Evolutionary conservation across 2,888 invertebrate genomes (phyloP).

Genomic region (Heliconius cydno): DNA sequence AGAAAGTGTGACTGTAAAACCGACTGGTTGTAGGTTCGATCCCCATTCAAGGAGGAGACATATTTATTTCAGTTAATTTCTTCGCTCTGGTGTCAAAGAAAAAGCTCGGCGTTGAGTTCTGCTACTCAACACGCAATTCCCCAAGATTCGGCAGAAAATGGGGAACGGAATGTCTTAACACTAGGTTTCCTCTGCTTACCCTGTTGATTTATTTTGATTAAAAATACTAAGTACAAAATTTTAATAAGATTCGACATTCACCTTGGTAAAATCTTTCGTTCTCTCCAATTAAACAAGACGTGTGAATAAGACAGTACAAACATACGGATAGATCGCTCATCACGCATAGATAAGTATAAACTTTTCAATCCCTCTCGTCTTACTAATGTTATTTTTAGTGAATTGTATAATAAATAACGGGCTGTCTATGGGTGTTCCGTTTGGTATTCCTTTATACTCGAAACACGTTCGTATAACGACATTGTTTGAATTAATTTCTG

Average conservation of each 20-base stretch:
- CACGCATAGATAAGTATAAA: conserved; percentile 19
- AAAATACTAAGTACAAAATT: too few species aligned
- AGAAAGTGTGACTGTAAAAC: too few species aligned
- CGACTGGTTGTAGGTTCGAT: too few species aligned
- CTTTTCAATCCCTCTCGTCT: background rate
- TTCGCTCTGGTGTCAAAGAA: too few species aligned
- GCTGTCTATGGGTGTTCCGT: conserved; percentile 3
- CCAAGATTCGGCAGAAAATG: too few species aligned
- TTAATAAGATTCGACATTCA: background rate
- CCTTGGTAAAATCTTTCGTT: conserved; percentile 11
- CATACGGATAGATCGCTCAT: conserved; percentile 24
- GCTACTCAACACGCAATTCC: too few species aligned
- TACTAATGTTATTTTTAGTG: conserved; percentile 7
- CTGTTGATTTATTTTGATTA: too few species aligned
- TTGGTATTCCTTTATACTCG: background rate
- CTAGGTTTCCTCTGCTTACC: too few species aligned
- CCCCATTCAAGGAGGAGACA: too few species aligned
- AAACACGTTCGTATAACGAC: background rate
- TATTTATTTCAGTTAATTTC: too few species aligned
- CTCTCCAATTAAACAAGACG: conserved; percentile 15
- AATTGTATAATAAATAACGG: conserved; percentile 3
- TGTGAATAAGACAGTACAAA: conserved; percentile 21
- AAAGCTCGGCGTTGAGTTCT: too few species aligned
- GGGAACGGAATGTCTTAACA: too few species aligned
- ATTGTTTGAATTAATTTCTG: background rate